Percentiles rank a stretch among this genome's conserved stretches.
Conservation (phyloP, 2,797 vertebrate genomes). For the Eidolon dupreanum region DNA sequence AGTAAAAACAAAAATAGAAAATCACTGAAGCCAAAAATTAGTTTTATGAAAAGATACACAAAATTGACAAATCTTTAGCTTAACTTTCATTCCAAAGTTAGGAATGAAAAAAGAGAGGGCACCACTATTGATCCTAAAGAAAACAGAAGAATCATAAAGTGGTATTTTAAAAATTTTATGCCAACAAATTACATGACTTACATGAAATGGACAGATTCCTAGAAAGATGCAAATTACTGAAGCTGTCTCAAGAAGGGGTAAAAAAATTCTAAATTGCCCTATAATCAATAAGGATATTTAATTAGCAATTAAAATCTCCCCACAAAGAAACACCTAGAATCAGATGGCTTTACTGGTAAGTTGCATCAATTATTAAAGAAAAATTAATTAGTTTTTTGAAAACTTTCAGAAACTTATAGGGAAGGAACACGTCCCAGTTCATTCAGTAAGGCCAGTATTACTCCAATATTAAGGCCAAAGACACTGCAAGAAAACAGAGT, state of each 20-base stretch:
- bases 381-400: neutral
- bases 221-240: neutral
- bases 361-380: neutral
- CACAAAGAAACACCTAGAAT: neutral
- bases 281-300: neutral
- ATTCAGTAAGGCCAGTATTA: neutral
- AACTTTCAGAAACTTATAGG: neutral
- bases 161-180: neutral
- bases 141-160: neutral
- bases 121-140: neutral
- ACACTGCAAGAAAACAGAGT: neutral
- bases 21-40: neutral
- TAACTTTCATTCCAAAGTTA: neutral
- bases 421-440: neutral
- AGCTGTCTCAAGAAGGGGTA: neutral
- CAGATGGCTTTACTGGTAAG: neutral
- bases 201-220: neutral
- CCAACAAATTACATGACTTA: neutral
- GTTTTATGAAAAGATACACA: neutral
- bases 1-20: neutral
- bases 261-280: neutral
- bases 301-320: neutral
- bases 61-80: neutral
- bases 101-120: neutral
- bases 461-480: neutral